Evolutionary conservation across 1,140 invertebrate genomes (phyloP).

Genomic region (Oreohelix idahoensis): DNA sequence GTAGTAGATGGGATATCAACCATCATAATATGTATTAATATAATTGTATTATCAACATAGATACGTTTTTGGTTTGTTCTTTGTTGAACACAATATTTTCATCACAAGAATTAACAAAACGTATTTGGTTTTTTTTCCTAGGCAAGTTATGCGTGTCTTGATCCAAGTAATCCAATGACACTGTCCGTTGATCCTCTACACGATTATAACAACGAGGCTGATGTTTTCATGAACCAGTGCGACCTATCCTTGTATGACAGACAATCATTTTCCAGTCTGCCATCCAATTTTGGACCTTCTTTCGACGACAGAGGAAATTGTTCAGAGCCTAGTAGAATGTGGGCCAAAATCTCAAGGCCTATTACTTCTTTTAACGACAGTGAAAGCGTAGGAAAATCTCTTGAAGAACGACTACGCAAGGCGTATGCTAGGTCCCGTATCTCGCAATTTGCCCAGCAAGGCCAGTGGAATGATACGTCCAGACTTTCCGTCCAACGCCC

Average conservation of each 20-base stretch:
- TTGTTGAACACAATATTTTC: no score
- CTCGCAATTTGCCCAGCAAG: background rate
- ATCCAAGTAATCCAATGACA: slow-evolving; percentile 31
- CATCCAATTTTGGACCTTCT: background rate
- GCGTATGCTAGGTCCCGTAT: slow-evolving; percentile 7
- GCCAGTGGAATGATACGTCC: slow-evolving; percentile 2
- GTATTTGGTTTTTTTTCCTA: background rate
- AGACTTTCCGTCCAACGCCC: background rate
- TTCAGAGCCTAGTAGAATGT: background rate
- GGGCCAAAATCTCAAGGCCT: background rate
- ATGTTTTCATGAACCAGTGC: background rate
- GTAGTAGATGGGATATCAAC: no score
- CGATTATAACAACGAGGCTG: background rate
- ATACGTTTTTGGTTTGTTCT: no score
- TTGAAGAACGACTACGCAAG: slow-evolving; percentile 13
- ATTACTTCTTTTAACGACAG: background rate
- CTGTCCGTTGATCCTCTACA: slow-evolving; percentile 25
- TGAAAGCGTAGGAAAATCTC: background rate
- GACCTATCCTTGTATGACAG: background rate
- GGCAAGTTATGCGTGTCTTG: slow-evolving; percentile 36
- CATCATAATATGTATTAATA: no score
- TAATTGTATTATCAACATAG: no score
- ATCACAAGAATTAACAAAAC: no score
- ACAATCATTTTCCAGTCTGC: background rate
- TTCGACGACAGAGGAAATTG: slow-evolving; percentile 1